Evolutionary conservation across 2,888 invertebrate genomes (phyloP), one percentile per base, ranked within the genome.

Genomic region (Epirrhoe alternata): DNA sequence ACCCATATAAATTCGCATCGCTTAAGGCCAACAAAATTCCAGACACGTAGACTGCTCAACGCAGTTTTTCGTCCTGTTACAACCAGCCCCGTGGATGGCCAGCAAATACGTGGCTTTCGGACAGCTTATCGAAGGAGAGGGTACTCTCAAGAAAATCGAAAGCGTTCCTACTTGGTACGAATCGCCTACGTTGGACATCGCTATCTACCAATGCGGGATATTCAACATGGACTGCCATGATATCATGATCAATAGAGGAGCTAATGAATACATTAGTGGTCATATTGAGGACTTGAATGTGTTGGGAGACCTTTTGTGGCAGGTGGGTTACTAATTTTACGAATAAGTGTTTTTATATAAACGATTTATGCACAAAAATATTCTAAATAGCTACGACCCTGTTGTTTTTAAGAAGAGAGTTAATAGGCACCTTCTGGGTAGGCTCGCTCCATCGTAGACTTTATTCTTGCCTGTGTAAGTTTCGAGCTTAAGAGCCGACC

Each of bases 21-120:
- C 24, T 24, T 24, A 24, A 2, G 24, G 3, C 24, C 24, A 8
- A 3, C 35, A 8, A 35, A 35, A 8, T 77, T 84, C 6, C 72
- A 93, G 95, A 70, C 95, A 96, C 80, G 78, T 82, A 16, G 94
- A 95, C 70, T 96, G 96, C 81, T 94, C 94, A 5, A 95, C 95
- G 0, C 96, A 96, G 85, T 96, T 96, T 82, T 95, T 95, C 78
- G 91, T 97, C 14, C 92, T 95, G 12, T 86, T 96, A 14, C 94
- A 95, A 84, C 94, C 95, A 5, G 92, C 95, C 5, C 86, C 93
- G 4, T 97, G 96, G 96, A 96, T 97, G 96, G 94, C 95, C 74
- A 87, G 91, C 66, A 95, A 94, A 86, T 96, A 95, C 79, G 96
- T 97, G 5, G 96, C 96, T 1, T 96, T 97, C 81, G 97, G 96